A percentile compares a stretch with the other conserved stretches of the same genome.
These are phyloP conservation scores for Fistularia tabacaria DNA, from an alignment of 2,797 vertebrate genomes.

Conservation along the genomic window DNA sequence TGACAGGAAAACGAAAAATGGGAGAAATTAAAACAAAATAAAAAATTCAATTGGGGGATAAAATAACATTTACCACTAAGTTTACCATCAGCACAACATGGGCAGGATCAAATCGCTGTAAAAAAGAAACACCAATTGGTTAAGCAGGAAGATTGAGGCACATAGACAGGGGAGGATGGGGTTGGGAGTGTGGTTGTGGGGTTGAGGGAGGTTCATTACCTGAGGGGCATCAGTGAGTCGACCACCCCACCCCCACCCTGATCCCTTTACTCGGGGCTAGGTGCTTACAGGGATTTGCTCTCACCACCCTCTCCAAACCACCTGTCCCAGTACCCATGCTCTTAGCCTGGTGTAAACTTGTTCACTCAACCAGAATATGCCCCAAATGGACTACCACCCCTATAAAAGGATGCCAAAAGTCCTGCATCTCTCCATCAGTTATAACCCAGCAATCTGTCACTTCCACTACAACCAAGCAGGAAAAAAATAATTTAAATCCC, in stretches of 20 bases:
- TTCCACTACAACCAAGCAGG: constrained; percentile 1
- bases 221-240: constrained; percentile 63
- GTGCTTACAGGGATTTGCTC: constrained; percentile 72
- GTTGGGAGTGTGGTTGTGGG: constrained; percentile 61
- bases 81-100: constrained; percentile 99
- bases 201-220: constrained; percentile 51
- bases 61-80: constrained; percentile 99
- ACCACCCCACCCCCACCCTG: constrained; percentile 24
- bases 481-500: neutral
- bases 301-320: constrained; percentile 64
- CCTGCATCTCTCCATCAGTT: constrained; percentile 3
- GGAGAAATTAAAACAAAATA: constrained; percentile 84
- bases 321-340: constrained; percentile 50
- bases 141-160: constrained; percentile 97
- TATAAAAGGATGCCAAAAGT: constrained; percentile 8
- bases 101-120: constrained; percentile 99
- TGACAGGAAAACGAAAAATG: constrained; percentile 73
- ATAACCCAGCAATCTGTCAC: constrained; percentile 15
- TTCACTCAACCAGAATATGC: constrained; percentile 27
- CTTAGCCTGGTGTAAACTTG: constrained; percentile 14
- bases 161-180: constrained; percentile 79
- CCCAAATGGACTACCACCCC: constrained; percentile 17
- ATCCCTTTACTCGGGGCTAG: constrained; percentile 67
- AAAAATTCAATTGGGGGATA: constrained; percentile 98
- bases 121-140: constrained; percentile 99